Conservation (phyloP, 2,888 invertebrate genomes). For the Amblyjoppa proteus region DNA sequence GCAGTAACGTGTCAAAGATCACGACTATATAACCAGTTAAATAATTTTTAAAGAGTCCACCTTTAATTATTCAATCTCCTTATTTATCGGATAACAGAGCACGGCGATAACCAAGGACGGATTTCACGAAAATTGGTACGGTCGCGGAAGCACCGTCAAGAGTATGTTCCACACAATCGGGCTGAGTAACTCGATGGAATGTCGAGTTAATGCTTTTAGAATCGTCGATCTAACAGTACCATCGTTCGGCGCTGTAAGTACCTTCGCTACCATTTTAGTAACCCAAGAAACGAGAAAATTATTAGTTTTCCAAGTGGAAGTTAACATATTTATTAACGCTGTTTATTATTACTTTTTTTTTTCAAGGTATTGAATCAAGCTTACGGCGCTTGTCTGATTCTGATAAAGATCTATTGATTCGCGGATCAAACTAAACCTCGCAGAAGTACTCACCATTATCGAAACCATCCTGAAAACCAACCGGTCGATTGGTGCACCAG, state of each 20-base stretch:
- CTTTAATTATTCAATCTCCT: neutral
- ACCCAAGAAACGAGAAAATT: neutral
- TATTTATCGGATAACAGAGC: conserved; percentile 66
- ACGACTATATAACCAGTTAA: neutral
- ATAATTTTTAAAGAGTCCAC: neutral
- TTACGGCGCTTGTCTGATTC: conserved; percentile 72
- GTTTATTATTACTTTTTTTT: neutral
- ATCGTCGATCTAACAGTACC: conserved; percentile 71
- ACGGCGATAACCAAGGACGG: conserved; percentile 68
- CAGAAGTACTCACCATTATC: no score
- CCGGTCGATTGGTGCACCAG: no score
- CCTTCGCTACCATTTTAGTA: neutral
- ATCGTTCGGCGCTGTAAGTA: conserved; percentile 72
- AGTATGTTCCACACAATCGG: conserved; percentile 61
- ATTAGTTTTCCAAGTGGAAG: neutral
- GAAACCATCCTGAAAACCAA: no score
- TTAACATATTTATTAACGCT: neutral
- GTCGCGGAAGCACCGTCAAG: conserved; percentile 31
- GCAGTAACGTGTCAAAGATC: conserved; percentile 67
- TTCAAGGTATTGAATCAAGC: conserved; percentile 74
- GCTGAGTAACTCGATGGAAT: conserved; percentile 69
- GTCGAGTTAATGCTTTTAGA: conserved; percentile 65
- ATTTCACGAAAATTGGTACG: conserved; percentile 71
- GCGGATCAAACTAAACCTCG: no score
- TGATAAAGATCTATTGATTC: conserved; percentile 38